Conservation (phyloP, 2,797 vertebrate species). For the Ctenochaetus hawaiiensis region DNA sequence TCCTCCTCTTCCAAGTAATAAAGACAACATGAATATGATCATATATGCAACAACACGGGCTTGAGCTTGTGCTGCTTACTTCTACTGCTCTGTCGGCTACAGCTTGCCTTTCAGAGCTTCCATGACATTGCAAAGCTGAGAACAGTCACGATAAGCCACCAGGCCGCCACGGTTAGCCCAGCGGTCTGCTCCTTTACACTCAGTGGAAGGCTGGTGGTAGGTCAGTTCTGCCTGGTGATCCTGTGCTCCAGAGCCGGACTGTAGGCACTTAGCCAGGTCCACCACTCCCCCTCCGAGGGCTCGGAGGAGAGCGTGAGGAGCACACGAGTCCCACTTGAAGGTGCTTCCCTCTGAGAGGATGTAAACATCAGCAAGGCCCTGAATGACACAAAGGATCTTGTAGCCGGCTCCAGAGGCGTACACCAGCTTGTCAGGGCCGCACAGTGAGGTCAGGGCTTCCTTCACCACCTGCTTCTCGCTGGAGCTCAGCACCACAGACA, state of each 20-base stretch:
- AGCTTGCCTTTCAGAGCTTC: conserved; percentile 77
- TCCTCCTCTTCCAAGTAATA: conserved; percentile 1
- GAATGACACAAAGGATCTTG: conserved; percentile 92
- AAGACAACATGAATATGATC: conserved; percentile 49
- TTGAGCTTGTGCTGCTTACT: conserved; percentile 2
- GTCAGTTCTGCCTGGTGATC: conserved; percentile 81
- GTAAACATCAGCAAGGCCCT: conserved; percentile 88
- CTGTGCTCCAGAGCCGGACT: conserved; percentile 41
- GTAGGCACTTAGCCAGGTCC: conserved; percentile 83
- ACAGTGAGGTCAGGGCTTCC: conserved; percentile 78
- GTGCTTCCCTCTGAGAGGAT: conserved; percentile 92
- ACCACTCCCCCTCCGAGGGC: conserved; percentile 90
- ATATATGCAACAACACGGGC: conserved; percentile 29
- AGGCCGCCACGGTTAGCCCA: conserved; percentile 92
- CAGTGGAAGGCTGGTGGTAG: conserved; percentile 83
- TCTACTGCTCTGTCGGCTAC: conserved; percentile 38
- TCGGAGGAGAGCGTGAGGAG: conserved; percentile 88
- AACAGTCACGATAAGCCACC: conserved; percentile 86
- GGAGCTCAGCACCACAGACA: conserved; percentile 88
- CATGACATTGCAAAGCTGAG: conserved; percentile 68
- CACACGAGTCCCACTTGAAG: conserved; percentile 93
- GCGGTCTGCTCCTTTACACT: conserved; percentile 83
- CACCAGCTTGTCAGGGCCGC: conserved; percentile 77
- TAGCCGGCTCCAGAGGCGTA: conserved; percentile 91
- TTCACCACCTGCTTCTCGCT: conserved; percentile 87